phyloP scores from a whole-genome alignment of 2,113 vertebrate genomes.

The Acanthochromis polyacanthus region DNA sequence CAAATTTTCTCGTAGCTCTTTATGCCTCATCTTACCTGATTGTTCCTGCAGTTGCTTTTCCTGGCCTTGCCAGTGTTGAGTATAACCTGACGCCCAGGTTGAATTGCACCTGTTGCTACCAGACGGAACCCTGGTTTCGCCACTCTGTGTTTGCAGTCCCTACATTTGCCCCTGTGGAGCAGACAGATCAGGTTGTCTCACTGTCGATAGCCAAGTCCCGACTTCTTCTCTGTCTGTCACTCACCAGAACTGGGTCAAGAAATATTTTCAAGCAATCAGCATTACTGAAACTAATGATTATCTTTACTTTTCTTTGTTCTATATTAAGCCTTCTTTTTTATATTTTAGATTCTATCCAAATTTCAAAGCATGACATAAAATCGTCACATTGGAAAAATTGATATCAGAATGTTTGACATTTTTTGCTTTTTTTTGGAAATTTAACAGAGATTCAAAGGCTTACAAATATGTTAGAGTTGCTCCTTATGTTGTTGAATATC shows the following conservation, averaged over 20 bases:
- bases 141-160: slow-evolving; percentile 27
- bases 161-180: slow-evolving; percentile 16
- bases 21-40: slow-evolving; percentile 34
- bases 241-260: slow-evolving; percentile 15
- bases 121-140: slow-evolving; percentile 14
- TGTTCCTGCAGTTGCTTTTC: not conserved
- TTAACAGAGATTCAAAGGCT: no score
- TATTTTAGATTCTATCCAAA: no score
- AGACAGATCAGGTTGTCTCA: slow-evolving; percentile 34
- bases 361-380: no score
- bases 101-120: slow-evolving; percentile 30
- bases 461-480: no score
- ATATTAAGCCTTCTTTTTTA: not conserved
- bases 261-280: slow-evolving; percentile 5
- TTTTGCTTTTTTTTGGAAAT: no score
- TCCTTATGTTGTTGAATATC: not conserved
- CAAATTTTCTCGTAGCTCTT: slow-evolving; percentile 17
- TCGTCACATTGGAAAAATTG: no score
- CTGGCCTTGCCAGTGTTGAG: not conserved
- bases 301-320: no score
- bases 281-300: no score
- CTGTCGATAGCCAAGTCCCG: not conserved
- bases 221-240: not conserved
- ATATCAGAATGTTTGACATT: no score
- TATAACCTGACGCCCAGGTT: slow-evolving; percentile 14